Base-by-base conservation (phyloP, 2,113 vertebrate species). In the Dasyprocta punctata region DNA sequence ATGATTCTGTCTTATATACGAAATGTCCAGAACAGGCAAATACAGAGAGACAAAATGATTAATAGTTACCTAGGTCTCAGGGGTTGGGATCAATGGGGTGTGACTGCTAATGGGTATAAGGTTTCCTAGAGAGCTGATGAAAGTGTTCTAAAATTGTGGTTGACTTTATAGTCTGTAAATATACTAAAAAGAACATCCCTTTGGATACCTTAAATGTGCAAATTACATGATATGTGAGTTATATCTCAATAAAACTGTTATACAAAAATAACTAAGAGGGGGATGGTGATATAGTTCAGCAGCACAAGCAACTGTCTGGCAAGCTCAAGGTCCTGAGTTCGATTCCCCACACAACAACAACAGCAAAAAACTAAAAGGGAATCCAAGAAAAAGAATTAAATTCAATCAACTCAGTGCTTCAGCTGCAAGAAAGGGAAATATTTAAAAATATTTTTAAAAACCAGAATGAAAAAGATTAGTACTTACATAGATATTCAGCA, bases 41-140 rank as follows among this genome's bases (percentile, higher is more conserved):
- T 54, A 71, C 8, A 73, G 67, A 92, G 26, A 85, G 63, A 89
- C 22, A 96, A 61, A 92, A 83, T 58, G n/a, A 41, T 86, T 44
- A 71, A 63, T 24, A 26, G 38, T 73, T 69, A 52, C 28, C 38
- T 56, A 77, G 71, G 58, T 78, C 71, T 97, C 52, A n/a, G 67
- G 36, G 44, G 8, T 58, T 28, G 19, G n/a, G 41, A 54, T 44
- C 80, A 85, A 33, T 41, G 20, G 10, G 17, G 71, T 82, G 49
- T 75, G 1, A 81, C 17, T 92, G 49, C 20, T 71, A 69, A 56
- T 58, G 16, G n/a, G 26, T 67, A 61, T 69, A 56, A 24, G 13
- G 58, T 82, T 93, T 97, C 65, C 73, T 78, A 89, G 49, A 56
- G 75, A 61, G 75, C n/a, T 73, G 82, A 80, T 28, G 38, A 94